Evolutionary conservation across 2,797 vertebrate species (phyloP).

Genomic region (Phylloscopus collybita): DNA sequence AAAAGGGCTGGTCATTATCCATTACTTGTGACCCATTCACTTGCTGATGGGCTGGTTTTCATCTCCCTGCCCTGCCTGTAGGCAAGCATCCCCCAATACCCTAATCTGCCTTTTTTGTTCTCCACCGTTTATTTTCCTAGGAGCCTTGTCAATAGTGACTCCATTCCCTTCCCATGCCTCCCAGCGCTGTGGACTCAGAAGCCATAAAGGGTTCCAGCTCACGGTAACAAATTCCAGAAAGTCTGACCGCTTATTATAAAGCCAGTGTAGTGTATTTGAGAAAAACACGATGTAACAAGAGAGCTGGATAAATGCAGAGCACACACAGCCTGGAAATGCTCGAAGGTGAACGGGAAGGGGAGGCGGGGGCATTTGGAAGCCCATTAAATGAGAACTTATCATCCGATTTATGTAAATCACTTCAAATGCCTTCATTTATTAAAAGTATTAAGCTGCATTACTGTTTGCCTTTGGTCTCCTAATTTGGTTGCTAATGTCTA

Average conservation of each 20-base stretch:
- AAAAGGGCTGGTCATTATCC: slow-evolving; percentile 46
- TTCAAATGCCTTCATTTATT: slow-evolving; percentile 59
- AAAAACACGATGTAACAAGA: background rate
- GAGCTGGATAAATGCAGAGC: background rate
- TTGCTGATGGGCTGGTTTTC: slow-evolving; percentile 57
- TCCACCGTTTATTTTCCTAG: slow-evolving; percentile 34
- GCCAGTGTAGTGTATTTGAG: background rate
- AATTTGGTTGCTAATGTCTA: slow-evolving; percentile 51
- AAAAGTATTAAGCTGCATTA: slow-evolving; percentile 46
- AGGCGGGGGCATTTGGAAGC: background rate
- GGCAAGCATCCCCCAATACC: slow-evolving; percentile 34
- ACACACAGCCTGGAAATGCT: background rate
- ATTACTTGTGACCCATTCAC: slow-evolving; percentile 26
- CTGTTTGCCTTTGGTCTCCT: slow-evolving; percentile 46
- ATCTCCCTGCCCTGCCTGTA: slow-evolving; percentile 41
- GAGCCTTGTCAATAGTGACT: slow-evolving; percentile 16
- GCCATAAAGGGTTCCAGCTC: slow-evolving; percentile 12
- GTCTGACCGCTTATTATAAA: background rate
- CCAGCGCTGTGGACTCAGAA: background rate
- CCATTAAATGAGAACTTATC: slow-evolving; percentile 52
- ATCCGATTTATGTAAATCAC: slow-evolving; percentile 54
- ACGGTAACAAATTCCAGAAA: slow-evolving; percentile 31
- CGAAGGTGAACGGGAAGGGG: slow-evolving; percentile 9
- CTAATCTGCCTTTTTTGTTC: slow-evolving; percentile 41
- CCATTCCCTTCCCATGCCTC: background rate